Percentiles rank a stretch among this genome's conserved stretches.
phyloP scores from a whole-genome alignment of 2,113 vertebrate species.

The Laticauda colubrina region DNA sequence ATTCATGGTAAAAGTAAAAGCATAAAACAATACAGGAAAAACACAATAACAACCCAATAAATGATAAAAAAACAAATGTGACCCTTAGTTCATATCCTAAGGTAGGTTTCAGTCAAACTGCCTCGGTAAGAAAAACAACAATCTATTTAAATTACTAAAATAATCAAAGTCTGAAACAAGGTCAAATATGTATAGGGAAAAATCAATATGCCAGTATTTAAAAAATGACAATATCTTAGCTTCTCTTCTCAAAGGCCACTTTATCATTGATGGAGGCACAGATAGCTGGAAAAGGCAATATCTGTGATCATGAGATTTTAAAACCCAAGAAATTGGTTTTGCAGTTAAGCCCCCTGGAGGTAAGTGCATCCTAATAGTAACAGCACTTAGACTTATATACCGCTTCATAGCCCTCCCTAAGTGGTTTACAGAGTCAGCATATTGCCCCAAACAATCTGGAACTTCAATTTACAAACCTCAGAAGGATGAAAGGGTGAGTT shows the following conservation, averaged over 20 bases:
- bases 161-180: background rate
- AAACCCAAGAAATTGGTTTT: background rate
- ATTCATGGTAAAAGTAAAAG: background rate
- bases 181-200: background rate
- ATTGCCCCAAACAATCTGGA: background rate
- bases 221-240: background rate
- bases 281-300: background rate
- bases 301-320: background rate
- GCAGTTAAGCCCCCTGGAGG: background rate
- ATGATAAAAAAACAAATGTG: background rate
- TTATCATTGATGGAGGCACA: background rate
- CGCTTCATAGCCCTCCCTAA: too few relatives aligned
- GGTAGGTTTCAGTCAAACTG: background rate
- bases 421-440: background rate
- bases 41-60: background rate
- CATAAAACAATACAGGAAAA: background rate
- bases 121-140: background rate
- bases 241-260: too few relatives aligned
- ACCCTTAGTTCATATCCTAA: background rate
- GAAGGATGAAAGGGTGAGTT: background rate
- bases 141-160: background rate
- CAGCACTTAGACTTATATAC: background rate
- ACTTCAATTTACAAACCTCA: background rate
- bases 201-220: background rate
- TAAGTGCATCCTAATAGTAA: background rate